A percentile compares a stretch with the other conserved stretches of the same genome.
phyloP scores from a whole-genome alignment of 2,888 invertebrate species.

The Xestobium rufovillosum region DNA sequence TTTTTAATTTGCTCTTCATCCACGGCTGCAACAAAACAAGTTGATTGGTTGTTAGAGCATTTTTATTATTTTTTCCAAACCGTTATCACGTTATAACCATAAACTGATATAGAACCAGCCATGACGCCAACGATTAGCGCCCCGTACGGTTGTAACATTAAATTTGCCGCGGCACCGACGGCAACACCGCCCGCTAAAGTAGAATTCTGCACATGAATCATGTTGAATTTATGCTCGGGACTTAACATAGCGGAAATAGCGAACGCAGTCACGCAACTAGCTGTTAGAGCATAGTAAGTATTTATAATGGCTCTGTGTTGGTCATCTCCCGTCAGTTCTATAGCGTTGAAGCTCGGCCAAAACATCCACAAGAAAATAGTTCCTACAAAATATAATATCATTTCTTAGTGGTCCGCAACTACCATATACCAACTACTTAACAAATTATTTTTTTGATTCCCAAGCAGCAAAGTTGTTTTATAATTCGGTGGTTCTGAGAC shows the following conservation, averaged over 20 bases:
- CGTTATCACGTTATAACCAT: conserved; percentile 71
- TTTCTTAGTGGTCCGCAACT: too few species aligned
- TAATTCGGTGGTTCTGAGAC: too few species aligned
- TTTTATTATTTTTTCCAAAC: conserved; percentile 53
- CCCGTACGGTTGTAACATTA: conserved; percentile 76
- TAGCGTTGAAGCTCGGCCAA: conserved; percentile 96
- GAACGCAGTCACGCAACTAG: conserved; percentile 77
- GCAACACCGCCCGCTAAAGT: conserved; percentile 91
- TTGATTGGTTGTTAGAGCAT: conserved; percentile 24
- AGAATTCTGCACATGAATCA: conserved; percentile 92
- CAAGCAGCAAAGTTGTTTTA: too few species aligned
- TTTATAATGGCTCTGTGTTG: conserved; percentile 85
- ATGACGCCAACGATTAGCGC: conserved; percentile 73
- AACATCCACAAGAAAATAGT: conserved; percentile 92
- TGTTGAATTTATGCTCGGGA: conserved; percentile 70
- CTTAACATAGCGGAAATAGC: conserved; percentile 71
- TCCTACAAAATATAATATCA: conserved; percentile 57
- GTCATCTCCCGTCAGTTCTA: conserved; percentile 61
- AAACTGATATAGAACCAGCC: conserved; percentile 70
- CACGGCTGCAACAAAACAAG: conserved; percentile 30
- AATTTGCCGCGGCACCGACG: conserved; percentile 75
- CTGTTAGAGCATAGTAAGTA: conserved; percentile 82
- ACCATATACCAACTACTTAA: too few species aligned
- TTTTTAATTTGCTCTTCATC: conserved; percentile 29
- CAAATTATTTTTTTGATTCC: too few species aligned